A percentile compares a stretch with the other conserved stretches of the same genome.
Evolutionary conservation across 2,888 invertebrate genomes (phyloP).

Genomic region (Zhengitettix transpicula): DNA sequence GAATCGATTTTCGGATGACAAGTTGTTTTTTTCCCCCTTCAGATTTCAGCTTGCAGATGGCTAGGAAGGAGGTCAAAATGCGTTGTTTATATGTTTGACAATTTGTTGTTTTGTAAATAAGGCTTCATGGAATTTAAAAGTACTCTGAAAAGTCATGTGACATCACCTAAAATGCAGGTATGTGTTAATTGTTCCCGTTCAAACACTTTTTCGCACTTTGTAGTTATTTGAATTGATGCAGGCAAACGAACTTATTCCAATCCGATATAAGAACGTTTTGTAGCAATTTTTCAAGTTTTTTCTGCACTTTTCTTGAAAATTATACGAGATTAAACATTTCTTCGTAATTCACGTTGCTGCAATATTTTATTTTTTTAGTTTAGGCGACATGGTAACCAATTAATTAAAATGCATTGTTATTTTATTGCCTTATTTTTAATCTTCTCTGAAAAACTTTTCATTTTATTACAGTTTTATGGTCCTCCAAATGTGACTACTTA

Average conservation of each 20-base stretch:
- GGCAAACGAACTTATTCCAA: too few species aligned
- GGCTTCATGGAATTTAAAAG: neutral
- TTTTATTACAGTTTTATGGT: constrained; percentile 7
- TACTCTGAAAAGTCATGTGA: neutral
- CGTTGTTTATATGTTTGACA: constrained; percentile 7
- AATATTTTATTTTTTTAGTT: too few species aligned
- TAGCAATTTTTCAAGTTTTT: too few species aligned
- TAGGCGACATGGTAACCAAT: neutral
- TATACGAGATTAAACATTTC: too few species aligned
- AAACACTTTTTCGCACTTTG: neutral
- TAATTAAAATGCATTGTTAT: neutral
- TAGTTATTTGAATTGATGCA: too few species aligned
- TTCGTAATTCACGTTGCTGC: too few species aligned
- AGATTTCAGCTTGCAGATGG: constrained; percentile 8
- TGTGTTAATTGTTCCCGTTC: neutral
- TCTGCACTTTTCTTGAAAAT: too few species aligned
- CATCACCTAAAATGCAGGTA: neutral
- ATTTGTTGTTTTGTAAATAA: constrained; percentile 5
- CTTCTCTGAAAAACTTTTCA: neutral
- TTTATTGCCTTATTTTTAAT: too few species aligned
- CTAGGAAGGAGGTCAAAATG: constrained; percentile 9
- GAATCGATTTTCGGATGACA: constrained; percentile 1
- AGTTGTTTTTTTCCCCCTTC: constrained; percentile 2
- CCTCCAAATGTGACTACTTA: constrained; percentile 9
- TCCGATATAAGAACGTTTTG: too few species aligned